These are phyloP conservation scores for Ophion costatus DNA, from an alignment of 2,888 invertebrate species.

Conservation along the genomic window DNA sequence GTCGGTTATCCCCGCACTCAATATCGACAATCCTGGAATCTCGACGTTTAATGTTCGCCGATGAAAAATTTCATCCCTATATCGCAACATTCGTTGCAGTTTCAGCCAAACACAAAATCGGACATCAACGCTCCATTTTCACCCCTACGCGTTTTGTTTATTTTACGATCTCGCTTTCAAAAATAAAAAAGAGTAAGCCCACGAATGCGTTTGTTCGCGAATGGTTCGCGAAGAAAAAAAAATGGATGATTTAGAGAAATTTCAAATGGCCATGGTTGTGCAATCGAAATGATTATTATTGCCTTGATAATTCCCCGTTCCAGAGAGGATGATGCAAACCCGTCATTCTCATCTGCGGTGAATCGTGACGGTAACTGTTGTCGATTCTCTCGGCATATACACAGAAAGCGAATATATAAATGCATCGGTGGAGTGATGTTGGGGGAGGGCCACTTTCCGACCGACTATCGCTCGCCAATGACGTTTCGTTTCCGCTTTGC, in stretches of 20 bases:
- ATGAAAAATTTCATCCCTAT: no score
- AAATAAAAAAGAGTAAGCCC: background rate
- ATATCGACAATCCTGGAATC: no score
- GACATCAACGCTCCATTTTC: background rate
- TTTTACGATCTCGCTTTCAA: background rate
- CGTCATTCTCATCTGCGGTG: conserved; percentile 45
- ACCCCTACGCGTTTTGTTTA: background rate
- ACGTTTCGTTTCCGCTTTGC: conserved; percentile 76
- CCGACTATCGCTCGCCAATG: conserved; percentile 71
- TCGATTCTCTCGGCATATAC: conserved; percentile 47
- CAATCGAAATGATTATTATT: conserved; percentile 25
- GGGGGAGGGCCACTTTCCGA: conserved; percentile 61
- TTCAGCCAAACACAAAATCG: background rate
- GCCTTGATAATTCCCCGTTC: conserved; percentile 34
- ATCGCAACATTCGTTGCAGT: no score
- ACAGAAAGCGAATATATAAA: conserved; percentile 41
- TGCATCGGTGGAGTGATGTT: conserved; percentile 19
- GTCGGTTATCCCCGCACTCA: no score
- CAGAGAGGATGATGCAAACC: conserved; percentile 24
- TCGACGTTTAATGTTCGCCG: no score
- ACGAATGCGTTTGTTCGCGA: background rate
- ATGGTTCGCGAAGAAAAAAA: background rate
- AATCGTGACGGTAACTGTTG: conserved; percentile 55
- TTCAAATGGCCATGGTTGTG: conserved; percentile 14
- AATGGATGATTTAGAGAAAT: conserved; percentile 14